phyloP scores from a whole-genome alignment of 2,888 invertebrate species.

The Drosophila recens region DNA sequence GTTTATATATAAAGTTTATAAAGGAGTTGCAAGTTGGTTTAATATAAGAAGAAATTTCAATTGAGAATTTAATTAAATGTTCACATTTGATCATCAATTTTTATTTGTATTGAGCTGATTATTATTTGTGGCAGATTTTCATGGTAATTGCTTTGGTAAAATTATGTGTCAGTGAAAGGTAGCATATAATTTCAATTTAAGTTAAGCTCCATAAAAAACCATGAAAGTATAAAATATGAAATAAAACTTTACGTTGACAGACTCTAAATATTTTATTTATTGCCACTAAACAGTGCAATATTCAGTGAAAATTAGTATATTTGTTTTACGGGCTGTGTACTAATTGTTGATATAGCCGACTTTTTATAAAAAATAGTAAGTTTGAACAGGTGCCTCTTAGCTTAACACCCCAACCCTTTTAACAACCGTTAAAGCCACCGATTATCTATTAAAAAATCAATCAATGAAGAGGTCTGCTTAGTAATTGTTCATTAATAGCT shows the following conservation, averaged over 20 bases:
- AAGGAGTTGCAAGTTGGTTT: neutral
- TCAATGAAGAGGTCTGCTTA: constrained; percentile 55
- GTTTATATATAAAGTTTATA: too few relatives aligned
- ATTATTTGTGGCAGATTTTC: constrained; percentile 32
- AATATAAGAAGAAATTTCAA: neutral
- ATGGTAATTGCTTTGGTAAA: constrained; percentile 43
- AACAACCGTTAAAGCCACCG: neutral
- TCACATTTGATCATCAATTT: neutral
- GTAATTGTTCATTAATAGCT: constrained; percentile 72
- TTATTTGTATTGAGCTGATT: too few relatives aligned
- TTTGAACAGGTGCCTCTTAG: neutral
- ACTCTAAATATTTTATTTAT: neutral
- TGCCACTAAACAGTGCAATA: neutral
- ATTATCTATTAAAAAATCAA: constrained; percentile 46
- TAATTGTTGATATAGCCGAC: neutral
- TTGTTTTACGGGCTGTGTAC: neutral
- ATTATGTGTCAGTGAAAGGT: constrained; percentile 49
- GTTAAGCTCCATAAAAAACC: neutral
- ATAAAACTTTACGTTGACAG: neutral
- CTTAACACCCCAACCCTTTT: neutral
- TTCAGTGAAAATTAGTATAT: neutral
- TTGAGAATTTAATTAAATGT: neutral
- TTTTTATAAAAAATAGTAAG: neutral
- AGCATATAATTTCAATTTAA: neutral
- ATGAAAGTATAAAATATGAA: neutral